These are phyloP conservation scores for Heliocidaris erythrogramma DNA, from an alignment of 35 echinoderm and acorn worm species.

Conservation along the genomic window DNA sequence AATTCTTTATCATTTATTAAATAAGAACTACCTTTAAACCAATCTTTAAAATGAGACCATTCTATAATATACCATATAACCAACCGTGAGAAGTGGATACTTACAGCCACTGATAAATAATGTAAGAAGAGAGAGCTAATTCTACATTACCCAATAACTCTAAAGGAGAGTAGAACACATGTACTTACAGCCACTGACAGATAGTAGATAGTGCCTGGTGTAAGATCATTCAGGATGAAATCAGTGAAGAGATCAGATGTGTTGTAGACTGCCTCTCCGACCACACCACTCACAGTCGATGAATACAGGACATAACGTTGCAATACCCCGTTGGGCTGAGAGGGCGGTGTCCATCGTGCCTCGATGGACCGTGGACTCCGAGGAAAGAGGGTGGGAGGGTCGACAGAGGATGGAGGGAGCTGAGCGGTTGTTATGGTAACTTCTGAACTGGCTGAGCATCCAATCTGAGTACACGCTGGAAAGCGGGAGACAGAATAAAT, in stretches of 20 bases:
- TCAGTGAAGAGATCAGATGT: constrained; percentile 56
- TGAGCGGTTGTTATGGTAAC: constrained; percentile 84
- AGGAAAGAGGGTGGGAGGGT: constrained; percentile 79
- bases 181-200: constrained; percentile 55
- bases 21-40: too few species aligned
- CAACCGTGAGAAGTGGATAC: neutral
- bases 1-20: too few species aligned
- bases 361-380: constrained; percentile 83
- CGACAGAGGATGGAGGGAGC: constrained; percentile 72
- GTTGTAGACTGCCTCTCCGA: constrained; percentile 53
- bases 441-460: constrained; percentile 73
- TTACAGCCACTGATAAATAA: constrained; percentile 51
- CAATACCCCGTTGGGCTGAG: constrained; percentile 78
- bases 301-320: constrained; percentile 74
- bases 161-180: too few species aligned
- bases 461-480: constrained; percentile 87
- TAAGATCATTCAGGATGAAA: constrained; percentile 56
- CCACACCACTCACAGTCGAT: constrained; percentile 32
- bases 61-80: too few species aligned
- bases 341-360: constrained; percentile 75
- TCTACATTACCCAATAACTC: too few species aligned
- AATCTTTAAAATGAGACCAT: too few species aligned
- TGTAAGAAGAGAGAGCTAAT: too few species aligned
- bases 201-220: constrained; percentile 67
- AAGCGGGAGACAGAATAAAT: neutral